Evolutionary conservation across 2,797 vertebrate species (phyloP).

Genomic region (Etheostoma nigrum): DNA sequence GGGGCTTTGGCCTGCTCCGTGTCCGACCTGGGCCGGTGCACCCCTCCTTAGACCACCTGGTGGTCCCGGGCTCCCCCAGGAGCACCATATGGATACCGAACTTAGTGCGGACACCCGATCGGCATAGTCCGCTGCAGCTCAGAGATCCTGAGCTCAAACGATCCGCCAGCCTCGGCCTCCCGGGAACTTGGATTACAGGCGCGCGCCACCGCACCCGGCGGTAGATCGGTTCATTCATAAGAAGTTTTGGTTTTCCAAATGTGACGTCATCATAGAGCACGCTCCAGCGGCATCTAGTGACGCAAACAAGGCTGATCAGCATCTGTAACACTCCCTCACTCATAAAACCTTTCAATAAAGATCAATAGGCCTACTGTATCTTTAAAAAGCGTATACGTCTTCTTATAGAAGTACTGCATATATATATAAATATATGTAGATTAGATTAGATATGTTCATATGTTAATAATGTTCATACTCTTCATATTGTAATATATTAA

Average conservation of each 20-base stretch:
- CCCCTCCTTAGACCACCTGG: constrained; percentile 78
- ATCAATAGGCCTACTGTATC: no score
- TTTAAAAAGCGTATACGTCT: no score
- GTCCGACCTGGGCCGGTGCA: constrained; percentile 78
- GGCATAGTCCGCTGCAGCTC: constrained; percentile 53
- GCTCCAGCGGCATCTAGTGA: not conserved
- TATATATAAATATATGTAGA: not conserved
- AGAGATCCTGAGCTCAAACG: constrained; percentile 41
- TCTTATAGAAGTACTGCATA: no score
- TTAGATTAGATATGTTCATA: no score
- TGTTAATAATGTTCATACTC: no score
- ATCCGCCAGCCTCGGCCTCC: no score
- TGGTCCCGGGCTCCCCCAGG: constrained; percentile 73
- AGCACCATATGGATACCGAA: constrained; percentile 75
- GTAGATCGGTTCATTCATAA: rapidly evolving
- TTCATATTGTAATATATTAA: no score
- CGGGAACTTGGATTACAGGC: no score
- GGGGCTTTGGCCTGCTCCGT: constrained; percentile 83
- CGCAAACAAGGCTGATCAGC: not conserved
- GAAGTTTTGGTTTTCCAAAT: rapidly evolving
- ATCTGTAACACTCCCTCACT: no score
- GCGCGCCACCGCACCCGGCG: constrained; percentile 23
- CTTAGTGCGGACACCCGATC: constrained; percentile 70
- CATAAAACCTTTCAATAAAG: no score
- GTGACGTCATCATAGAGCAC: not conserved